Evolutionary conservation across 2,888 invertebrate genomes (phyloP).

Genomic region (Dendrolimus houi): DNA sequence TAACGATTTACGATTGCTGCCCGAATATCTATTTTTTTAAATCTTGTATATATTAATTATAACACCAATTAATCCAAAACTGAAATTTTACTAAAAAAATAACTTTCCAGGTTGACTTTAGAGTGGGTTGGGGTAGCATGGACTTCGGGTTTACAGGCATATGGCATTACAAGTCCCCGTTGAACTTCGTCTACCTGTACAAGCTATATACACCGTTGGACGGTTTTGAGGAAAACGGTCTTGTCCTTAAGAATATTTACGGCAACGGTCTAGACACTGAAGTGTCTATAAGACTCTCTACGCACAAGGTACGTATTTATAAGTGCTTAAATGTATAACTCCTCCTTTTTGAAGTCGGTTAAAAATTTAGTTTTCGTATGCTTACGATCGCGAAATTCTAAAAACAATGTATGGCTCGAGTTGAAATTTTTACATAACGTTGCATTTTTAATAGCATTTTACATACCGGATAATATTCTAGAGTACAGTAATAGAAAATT

Average conservation of each 20-base stretch:
- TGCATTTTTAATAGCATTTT: no score
- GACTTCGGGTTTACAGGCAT: constrained; percentile 86
- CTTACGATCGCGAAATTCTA: no score
- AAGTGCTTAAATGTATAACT: no score
- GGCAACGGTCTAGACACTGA: constrained; percentile 81
- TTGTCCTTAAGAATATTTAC: constrained; percentile 82
- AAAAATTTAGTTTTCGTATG: no score
- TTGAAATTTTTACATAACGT: no score
- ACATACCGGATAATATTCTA: no score
- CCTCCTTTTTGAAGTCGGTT: no score
- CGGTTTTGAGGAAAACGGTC: constrained; percentile 85
- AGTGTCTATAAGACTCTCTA: constrained; percentile 80
- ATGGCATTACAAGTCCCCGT: constrained; percentile 80
- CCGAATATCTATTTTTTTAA: no score
- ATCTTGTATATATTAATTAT: no score
- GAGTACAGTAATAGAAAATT: no score
- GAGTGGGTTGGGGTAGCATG: constrained; percentile 84
- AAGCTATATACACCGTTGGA: constrained; percentile 86
- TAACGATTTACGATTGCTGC: no score
- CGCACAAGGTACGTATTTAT: constrained; percentile 72
- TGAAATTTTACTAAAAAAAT: constrained; percentile 3
- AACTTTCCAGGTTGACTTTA: constrained; percentile 79
- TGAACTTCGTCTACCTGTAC: constrained; percentile 87
- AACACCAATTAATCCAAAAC: neutral
- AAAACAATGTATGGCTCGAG: no score